Base-by-base conservation (phyloP, 1,140 invertebrate genomes). In the Diachasmimorpha longicaudata region DNA sequence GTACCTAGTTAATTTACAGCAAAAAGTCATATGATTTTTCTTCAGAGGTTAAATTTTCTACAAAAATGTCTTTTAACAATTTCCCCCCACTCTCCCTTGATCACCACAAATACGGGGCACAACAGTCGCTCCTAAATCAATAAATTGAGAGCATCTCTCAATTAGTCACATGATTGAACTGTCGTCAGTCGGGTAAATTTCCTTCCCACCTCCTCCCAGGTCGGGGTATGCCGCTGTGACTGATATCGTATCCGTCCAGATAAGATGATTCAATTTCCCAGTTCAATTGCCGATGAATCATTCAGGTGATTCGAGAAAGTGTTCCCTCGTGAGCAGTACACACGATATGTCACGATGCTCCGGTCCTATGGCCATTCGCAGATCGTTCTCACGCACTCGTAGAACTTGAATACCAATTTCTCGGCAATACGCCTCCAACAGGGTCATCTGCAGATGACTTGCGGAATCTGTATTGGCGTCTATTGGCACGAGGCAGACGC, bases 361-460 rank as follows among this genome's bases (percentile, higher is more conserved):
- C 0, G 81, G 77, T 19, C 86, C 84, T 46, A 87, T 69, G 52
- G 79, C 77, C 4, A 79, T 73, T 23, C 78, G 73, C 39, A 86
- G 80, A 37, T 73, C 81, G 25, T 84, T 78, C 63, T 79, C 78
- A 68, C 83, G 77, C 16, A 86, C 80, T 76, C 82, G 73, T 8
- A 84, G 70, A 68, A 86, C 84, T 74, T 81, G 76, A 72, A 87
- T 84, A 0, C 82, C 84, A 6, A 84, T 85, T 74, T 88, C 83
- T n/a, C 84, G 81, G 69, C 85, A 86, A 55, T 85, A 84, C 14
- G 85, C 84, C 73, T 84, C 83, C 23, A 84, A 71, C 6, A 83
- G 72, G 13, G 84, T 87, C 80, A 86, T 84, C 69, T 87, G 84
- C 10, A 86, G 81, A 69, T 86, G 85, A 74, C 83, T 86, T 37